Evolutionary conservation across 2,888 invertebrate species (phyloP), one percentile per base, ranked within the genome.

Genomic region (Achlya flavicornis): DNA sequence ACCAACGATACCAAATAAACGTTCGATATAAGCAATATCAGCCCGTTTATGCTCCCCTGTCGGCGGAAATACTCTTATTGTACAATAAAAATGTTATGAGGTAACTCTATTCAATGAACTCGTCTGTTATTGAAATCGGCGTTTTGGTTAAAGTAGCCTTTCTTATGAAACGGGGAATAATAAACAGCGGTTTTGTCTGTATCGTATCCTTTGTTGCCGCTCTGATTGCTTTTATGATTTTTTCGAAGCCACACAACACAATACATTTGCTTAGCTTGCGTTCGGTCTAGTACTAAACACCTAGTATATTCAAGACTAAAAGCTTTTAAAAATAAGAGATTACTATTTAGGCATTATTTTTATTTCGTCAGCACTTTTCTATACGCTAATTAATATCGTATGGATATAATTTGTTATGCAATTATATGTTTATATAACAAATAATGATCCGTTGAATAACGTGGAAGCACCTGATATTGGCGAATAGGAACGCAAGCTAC

Each of bases 21-120:
- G 80, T 78, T 76, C 82, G 81, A 85, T 86, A 84, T 83, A 85
- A 83, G 85, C 89, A 91, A 91, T 91, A 91, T 88, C 85, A 80
- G 77, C 74, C 69, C 83, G 84, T 85, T 87, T 86, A 85, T 81
- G 79, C 79, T 79, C 83, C 84, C 82, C 83, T 78, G 83, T 80
- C 80, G 79, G 69, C 82, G 83, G 81, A 83, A 85, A 85, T 83
- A 84, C 83, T 87, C 90, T 89, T 91, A 90, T 89, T 89, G 90
- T 90, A 88, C 89, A 91, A 92, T 93, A 92, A 92, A 92, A 93
- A 91, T 88, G 90, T 92, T 93, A 93, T 86, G 92, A 92, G 90
- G 88, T 90, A 89, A 91, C 88, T 89, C 87, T 89, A 91, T 92
- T 92, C 89, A 91, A 90, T 90, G 91, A 91, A 89, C 87, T 86